A percentile compares a stretch with the other conserved stretches of the same genome.
Evolutionary conservation across 2,113 vertebrate genomes (phyloP).

Genomic region (Gymnarchus niloticus): DNA sequence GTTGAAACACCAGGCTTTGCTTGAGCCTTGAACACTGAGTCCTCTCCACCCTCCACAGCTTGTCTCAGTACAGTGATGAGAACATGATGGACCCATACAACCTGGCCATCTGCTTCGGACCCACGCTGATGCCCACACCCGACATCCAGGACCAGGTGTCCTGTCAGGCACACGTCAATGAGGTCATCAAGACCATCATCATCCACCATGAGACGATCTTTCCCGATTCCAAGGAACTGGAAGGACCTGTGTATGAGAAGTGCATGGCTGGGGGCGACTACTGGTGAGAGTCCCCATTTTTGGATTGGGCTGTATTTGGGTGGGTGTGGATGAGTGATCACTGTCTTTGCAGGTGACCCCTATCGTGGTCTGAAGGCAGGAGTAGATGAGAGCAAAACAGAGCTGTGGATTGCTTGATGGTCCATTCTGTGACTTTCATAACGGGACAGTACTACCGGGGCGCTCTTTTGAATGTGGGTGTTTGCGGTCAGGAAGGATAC

Average conservation of each 20-base stretch:
- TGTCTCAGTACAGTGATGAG: slow-evolving; percentile 96
- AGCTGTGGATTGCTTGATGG: background rate
- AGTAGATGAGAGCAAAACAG: background rate
- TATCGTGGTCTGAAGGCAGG: background rate
- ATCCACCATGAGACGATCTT: slow-evolving; percentile 94
- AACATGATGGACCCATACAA: slow-evolving; percentile 99
- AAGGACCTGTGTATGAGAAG: slow-evolving; percentile 94
- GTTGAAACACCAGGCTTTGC: background rate
- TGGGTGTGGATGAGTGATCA: background rate
- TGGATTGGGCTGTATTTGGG: background rate
- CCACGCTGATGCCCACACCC: slow-evolving; percentile 92
- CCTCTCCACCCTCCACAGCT: slow-evolving; percentile 52
- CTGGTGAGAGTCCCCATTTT: slow-evolving; percentile 69
- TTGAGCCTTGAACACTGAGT: background rate
- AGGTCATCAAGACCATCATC: slow-evolving; percentile 96
- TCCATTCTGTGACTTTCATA: background rate
- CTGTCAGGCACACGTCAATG: slow-evolving; percentile 95
- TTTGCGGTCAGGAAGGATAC: background rate
- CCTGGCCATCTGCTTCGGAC: slow-evolving; percentile 94
- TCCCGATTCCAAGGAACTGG: slow-evolving; percentile 90
- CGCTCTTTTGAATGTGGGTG: background rate
- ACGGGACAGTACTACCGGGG: background rate
- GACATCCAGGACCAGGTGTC: slow-evolving; percentile 94
- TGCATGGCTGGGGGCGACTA: slow-evolving; percentile 97
- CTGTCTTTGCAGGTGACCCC: background rate